Evolutionary conservation across 2,888 invertebrate species (phyloP).

Genomic region (Harpalus rubripes): DNA sequence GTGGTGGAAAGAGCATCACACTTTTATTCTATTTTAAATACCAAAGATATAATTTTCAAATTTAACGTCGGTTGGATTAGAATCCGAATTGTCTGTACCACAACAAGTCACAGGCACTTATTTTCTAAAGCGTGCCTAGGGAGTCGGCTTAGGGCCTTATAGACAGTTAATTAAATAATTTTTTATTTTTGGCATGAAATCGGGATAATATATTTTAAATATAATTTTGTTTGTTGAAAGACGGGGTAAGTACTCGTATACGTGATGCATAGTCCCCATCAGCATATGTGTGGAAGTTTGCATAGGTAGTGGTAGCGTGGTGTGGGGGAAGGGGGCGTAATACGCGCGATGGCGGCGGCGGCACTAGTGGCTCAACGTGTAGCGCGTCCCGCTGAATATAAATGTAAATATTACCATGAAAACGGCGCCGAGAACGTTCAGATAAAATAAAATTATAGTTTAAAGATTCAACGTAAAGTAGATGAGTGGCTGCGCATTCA

Average conservation of each 20-base stretch:
- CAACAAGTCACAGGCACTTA: too few species aligned
- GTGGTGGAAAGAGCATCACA: too few species aligned
- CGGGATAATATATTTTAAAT: too few species aligned
- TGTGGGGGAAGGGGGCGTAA: slow-evolving; percentile 8
- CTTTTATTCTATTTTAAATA: too few species aligned
- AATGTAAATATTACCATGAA: slow-evolving; percentile 66
- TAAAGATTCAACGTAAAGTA: slow-evolving; percentile 71
- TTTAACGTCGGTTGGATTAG: too few species aligned
- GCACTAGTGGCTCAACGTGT: slow-evolving; percentile 57
- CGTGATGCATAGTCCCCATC: neutral
- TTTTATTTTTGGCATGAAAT: too few species aligned
- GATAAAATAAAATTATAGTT: slow-evolving; percentile 73
- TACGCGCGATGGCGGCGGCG: slow-evolving; percentile 18
- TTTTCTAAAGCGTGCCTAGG: too few species aligned
- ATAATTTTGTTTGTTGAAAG: too few species aligned
- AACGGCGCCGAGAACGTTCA: slow-evolving; percentile 54
- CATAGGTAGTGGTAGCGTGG: slow-evolving; percentile 4
- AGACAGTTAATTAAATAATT: too few species aligned
- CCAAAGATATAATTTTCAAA: too few species aligned
- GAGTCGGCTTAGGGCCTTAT: too few species aligned
- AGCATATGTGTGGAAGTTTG: slow-evolving; percentile 29
- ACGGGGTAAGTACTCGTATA: neutral
- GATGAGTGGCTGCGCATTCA: slow-evolving; percentile 64
- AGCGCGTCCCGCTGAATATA: slow-evolving; percentile 61
- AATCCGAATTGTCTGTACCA: too few species aligned